phyloP scores from a whole-genome alignment of 2,113 vertebrate species.

The Odocoileus hemionus region DNA sequence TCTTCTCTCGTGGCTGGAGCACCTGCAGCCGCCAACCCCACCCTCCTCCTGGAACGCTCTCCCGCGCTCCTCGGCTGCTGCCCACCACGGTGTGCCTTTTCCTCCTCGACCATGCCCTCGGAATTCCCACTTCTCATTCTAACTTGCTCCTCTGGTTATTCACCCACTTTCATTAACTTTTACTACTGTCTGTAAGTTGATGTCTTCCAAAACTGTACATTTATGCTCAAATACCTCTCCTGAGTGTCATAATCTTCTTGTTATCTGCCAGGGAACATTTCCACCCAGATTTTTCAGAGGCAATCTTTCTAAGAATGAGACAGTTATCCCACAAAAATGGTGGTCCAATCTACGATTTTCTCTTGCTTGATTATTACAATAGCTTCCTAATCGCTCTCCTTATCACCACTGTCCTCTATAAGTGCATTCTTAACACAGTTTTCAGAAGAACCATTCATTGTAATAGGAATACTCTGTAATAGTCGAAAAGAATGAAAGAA shows the following conservation, averaged over 20 bases:
- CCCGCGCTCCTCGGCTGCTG: too few relatives aligned
- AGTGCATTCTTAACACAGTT: not conserved
- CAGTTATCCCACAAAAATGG: not conserved
- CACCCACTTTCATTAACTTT: not conserved
- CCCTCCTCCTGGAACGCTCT: not conserved
- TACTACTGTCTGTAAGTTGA: not conserved
- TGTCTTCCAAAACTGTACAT: not conserved
- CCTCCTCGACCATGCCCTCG: not conserved
- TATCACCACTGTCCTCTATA: not conserved
- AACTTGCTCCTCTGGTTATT: not conserved
- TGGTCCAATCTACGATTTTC: not conserved
- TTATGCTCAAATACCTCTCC: not conserved
- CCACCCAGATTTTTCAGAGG: not conserved
- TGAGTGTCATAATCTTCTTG: not conserved
- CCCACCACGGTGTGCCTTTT: too few relatives aligned
- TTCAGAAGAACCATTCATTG: not conserved
- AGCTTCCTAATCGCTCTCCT: not conserved
- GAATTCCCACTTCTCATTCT: not conserved
- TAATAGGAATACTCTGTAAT: not conserved
- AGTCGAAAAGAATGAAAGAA: not conserved
- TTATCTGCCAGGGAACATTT: not conserved
- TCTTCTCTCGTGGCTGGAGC: not conserved
- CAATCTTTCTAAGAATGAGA: not conserved
- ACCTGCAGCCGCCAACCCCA: not conserved
- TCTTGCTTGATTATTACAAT: not conserved